Evolutionary conservation across 2,113 vertebrate species (phyloP), one percentile per base, ranked within the genome.

Genomic region (Mastomys coucha): DNA sequence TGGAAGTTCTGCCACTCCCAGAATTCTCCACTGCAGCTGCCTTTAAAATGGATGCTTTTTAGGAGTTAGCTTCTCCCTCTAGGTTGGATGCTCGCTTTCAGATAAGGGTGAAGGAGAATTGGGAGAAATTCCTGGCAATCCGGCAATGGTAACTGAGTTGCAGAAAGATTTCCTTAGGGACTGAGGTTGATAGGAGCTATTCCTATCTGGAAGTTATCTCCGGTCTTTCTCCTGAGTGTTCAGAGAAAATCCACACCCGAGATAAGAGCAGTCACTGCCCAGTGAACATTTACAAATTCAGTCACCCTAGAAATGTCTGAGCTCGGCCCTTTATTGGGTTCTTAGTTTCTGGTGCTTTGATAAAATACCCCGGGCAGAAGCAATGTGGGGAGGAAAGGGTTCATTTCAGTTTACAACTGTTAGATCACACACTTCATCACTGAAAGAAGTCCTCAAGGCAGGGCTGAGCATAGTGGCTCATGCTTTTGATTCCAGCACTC

Each of bases 1-100:
- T 88, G 96, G 96, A 97, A 95, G 85, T 69, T 89, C 36, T 60
- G 91, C 87, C 89, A 78, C 94, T 95, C 93, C 93, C 90, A 91
- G 36, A 56, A 95, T 86, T 65, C 94, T 87, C 84, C 58, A 49
- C 17, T 67, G 92, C 94, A 93, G 70, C 92, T 97, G 94, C 49
- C 58, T 96, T 93, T 84, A 77, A 96, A 96, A 88, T 63, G 24
- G 17, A 51, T 75, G 91, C 20, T 33, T 76, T 80, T 91, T 69
- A 60, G 56, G 80, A 65, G 91, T 56, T 86, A 19, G 22, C 89
- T 69, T 96, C 70, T 6, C 1, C 26, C 39, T 89, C 91, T 82
- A 39, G 20, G 24, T 14, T 4, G 33, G 53, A 51, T 49, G 51
- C 73, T 1, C 0, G 24, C 16, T 93, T 81, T 92, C 24, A 24